Conservation (phyloP, 2,113 vertebrate species). For the Misgurnus anguillicaudatus region DNA sequence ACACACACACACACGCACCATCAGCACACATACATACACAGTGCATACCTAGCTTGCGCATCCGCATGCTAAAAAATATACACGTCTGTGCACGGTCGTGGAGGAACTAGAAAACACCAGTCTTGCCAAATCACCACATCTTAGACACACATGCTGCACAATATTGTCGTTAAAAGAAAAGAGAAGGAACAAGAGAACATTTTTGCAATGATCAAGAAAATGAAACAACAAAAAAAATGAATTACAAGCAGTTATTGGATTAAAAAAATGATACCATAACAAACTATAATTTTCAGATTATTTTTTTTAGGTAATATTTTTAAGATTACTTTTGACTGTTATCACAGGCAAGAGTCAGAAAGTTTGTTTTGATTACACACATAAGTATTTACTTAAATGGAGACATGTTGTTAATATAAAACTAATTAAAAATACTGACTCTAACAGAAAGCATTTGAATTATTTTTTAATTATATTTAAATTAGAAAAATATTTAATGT, state of each 20-base stretch:
- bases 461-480: too few relatives aligned
- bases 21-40: slow-evolving; percentile 50
- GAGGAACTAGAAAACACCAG: slow-evolving; percentile 1
- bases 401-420: too few relatives aligned
- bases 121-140: slow-evolving; percentile 35
- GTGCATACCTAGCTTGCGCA: slow-evolving; percentile 4
- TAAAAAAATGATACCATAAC: too few relatives aligned
- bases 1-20: slow-evolving; percentile 26
- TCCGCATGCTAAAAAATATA: neutral
- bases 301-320: too few relatives aligned
- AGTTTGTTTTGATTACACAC: neutral
- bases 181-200: neutral
- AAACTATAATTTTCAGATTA: too few relatives aligned
- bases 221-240: neutral
- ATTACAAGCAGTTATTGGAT: too few relatives aligned
- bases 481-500: too few relatives aligned
- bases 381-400: neutral
- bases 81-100: neutral
- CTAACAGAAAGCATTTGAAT: too few relatives aligned
- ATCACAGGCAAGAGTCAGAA: too few relatives aligned
- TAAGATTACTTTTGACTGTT: too few relatives aligned
- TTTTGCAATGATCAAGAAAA: neutral
- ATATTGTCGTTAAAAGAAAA: neutral
- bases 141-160: slow-evolving; percentile 25
- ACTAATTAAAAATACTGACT: too few relatives aligned